Evolutionary conservation across 2,888 invertebrate species (phyloP), one percentile per base, ranked within the genome.

Genomic region (Lochmaea crataegi): DNA sequence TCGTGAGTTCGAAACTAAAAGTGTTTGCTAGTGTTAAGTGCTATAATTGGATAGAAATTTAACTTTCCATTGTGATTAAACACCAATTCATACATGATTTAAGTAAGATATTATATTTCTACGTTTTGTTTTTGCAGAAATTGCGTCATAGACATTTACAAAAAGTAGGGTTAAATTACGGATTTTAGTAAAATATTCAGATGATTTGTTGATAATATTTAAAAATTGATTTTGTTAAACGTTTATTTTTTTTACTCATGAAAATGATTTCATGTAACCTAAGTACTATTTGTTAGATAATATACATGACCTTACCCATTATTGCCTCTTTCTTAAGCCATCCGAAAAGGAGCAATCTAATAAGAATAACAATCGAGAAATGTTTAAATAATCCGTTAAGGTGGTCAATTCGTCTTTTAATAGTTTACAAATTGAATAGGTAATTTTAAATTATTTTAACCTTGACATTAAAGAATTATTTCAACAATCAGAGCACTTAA

Each of bases 301-400:
- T 18, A 61, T 41, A n/a, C 61, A 41, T 61, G 61, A 61, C 61
- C 61, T 61, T 61, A 61, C 61, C 10, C 41, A 61, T 42, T 42
- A 10, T 11, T 61, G 10, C 42, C 61, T 61, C 12, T 61, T 61
- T 61, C 61, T 61, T 10, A 42, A 41, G 38, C 41, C 42, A 5
- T 16, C 16, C 9, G 3, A 16, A 53, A 53, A 53, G 6, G 6
- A 14, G n/a, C 7, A 51, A 45, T 12, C 51, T 51, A n/a, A 16
- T 16, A n/a, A 51, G 7, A 51, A n/a, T n/a, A 51, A 53, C 42
- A 42, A 42, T 42, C 2, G 42, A 11, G 12, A 42, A 42, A 42
- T 42, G 26, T 5, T 22, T 51, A n/a, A n/a, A 51, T 45, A 9
- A 63, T 9, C 16, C 9, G 9, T 0, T 58, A 12, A 58, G 32